Evolutionary conservation across 2,888 invertebrate genomes (phyloP), one percentile per base, ranked within the genome.

Genomic region (Orthosia cruda): DNA sequence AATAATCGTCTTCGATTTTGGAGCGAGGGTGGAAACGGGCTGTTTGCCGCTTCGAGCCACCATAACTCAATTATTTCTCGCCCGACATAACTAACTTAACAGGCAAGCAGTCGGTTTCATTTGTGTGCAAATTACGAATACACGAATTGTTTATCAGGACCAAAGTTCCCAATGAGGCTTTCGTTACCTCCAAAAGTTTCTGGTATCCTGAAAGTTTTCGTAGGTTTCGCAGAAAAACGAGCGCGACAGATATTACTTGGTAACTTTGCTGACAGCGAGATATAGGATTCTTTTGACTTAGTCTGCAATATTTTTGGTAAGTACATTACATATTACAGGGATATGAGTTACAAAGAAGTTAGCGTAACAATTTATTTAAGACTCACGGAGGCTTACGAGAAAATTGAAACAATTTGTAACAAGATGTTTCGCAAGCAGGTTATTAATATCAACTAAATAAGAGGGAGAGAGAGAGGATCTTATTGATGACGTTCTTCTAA

Each of bases 21-120:
- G 52, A 76, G 72, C 62, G 79, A 80, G 80, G 81, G 74, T 75
- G 74, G 75, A 80, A 90, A 88, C 84, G 86, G 84, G 84, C 84
- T 78, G 87, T 85, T 83, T 83, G 73, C 67, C 54, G 66, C 73
- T 81, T 59, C 32, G 58, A 74, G 75, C 80, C 74, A 71, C 81
- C 84, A 76, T 91, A 91, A 91, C 83, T 89, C 84, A 89, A 91
- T 92, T 91, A 88, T 70, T 73, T 71, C 61, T 65, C 79, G 65
- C 70, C 64, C 76, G 64, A 62, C 68, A 57, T 87, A 87, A 87
- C 86, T 77, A 81, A 86, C 64, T 86, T 86, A 85, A 49, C 20
- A 50, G 15, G 32, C 45, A n/a, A 67, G 40, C 61, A 81, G 80
- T 72, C 63, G 70, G 63, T 65, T 71, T 73, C 68, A 73, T 86